These are phyloP conservation scores for Mycogona germanica DNA, from an alignment of 2,888 invertebrate genomes.

Conservation along the genomic window DNA sequence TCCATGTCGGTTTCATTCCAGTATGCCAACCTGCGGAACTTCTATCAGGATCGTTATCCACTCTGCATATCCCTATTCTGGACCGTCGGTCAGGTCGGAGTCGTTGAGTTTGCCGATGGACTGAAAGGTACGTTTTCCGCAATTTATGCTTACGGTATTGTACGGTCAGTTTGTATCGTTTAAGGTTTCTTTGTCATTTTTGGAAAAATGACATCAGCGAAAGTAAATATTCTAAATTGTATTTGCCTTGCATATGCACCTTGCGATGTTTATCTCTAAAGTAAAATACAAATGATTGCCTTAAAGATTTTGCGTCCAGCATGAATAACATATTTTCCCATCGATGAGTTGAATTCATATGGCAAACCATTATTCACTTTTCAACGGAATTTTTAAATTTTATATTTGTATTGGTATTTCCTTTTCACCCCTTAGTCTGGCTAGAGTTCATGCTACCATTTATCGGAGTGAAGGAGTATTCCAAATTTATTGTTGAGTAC, in stretches of 20 bases:
- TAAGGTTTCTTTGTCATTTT: background rate
- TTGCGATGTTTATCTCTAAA: background rate
- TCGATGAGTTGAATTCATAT: too few species aligned
- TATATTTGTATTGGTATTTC: background rate
- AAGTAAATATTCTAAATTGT: background rate
- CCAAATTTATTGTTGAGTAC: constrained; percentile 33
- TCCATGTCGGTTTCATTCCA: background rate
- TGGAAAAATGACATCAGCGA: background rate
- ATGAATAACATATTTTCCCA: too few species aligned
- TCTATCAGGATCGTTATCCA: background rate
- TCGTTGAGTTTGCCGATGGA: background rate
- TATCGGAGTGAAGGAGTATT: constrained; percentile 29
- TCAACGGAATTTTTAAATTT: background rate
- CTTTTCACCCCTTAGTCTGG: constrained; percentile 32
- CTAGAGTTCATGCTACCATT: constrained; percentile 34
- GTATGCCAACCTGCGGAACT: background rate
- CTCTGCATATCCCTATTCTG: background rate
- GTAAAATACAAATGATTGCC: too few species aligned
- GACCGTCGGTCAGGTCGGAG: background rate
- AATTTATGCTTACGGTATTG: too few species aligned
- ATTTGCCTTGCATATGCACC: background rate
- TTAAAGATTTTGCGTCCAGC: too few species aligned
- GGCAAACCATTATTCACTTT: background rate
- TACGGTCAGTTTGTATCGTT: too few species aligned
- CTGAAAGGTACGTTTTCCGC: constrained; percentile 1